Evolutionary conservation across 1,140 invertebrate genomes (phyloP).

Genomic region (Heliconius eleuchia): DNA sequence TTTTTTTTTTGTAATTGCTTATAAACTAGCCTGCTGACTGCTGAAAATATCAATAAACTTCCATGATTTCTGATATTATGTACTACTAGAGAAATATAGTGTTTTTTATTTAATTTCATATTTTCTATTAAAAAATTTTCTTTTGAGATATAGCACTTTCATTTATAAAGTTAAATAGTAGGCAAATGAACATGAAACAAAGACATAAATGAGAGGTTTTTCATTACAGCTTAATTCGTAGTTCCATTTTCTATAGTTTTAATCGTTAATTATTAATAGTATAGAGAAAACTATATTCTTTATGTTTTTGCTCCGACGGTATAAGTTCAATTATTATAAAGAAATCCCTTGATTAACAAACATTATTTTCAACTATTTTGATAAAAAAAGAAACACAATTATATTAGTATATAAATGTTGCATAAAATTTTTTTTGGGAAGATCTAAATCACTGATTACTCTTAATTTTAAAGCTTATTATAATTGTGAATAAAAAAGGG

Average conservation of each 20-base stretch:
- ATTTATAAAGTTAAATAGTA: not conserved
- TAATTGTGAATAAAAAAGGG: not conserved
- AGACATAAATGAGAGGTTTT: conserved; percentile 10
- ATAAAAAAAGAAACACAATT: no score
- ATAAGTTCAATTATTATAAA: not conserved
- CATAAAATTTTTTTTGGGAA: not conserved
- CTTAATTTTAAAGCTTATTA: conserved; percentile 3
- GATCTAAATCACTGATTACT: not conserved
- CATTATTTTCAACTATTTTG: no score
- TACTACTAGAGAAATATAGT: no score
- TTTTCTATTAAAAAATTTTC: not conserved
- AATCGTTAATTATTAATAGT: not conserved
- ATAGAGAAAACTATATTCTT: not conserved
- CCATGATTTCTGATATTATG: no score
- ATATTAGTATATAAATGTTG: no score
- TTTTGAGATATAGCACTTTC: not conserved
- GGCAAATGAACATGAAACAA: conserved; percentile 5
- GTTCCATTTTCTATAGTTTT: not conserved
- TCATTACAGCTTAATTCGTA: not conserved
- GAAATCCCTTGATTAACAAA: no score
- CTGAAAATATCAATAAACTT: no score
- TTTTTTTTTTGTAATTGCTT: no score
- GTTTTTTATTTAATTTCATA: not conserved
- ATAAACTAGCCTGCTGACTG: no score
- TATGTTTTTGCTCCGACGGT: not conserved